Conservation (phyloP, 2,888 invertebrate species). For the Hyposoter dolosus region DNA sequence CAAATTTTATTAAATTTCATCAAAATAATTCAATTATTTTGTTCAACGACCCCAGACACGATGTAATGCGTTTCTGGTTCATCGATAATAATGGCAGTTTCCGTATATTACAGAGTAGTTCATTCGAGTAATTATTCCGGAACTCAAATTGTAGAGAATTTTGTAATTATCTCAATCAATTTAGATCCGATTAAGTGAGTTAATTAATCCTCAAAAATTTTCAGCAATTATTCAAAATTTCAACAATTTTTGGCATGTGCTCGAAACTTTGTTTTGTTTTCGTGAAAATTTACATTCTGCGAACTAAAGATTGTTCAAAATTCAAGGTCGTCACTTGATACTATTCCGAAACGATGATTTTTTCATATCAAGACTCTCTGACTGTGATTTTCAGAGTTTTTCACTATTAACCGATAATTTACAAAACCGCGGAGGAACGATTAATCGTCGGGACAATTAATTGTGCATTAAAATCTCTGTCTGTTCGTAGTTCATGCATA, state of each 20-base stretch:
- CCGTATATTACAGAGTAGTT: too few relatives aligned
- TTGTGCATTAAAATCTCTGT: not conserved
- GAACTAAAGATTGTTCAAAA: too few relatives aligned
- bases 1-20: not conserved
- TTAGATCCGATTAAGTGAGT: not conserved
- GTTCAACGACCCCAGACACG: too few relatives aligned
- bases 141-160: not conserved
- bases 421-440: too few relatives aligned
- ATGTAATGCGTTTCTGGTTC: not conserved
- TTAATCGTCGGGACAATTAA: not conserved
- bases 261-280: too few relatives aligned
- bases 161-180: not conserved
- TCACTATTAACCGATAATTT: not conserved
- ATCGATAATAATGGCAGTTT: not conserved
- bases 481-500: not conserved
- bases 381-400: not conserved
- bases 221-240: not conserved
- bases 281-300: too few relatives aligned
- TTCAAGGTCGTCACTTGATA: too few relatives aligned
- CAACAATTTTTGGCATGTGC: not conserved
- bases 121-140: not conserved
- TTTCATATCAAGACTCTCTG: too few relatives aligned
- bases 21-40: not conserved
- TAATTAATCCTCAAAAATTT: not conserved
- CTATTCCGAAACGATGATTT: too few relatives aligned